phyloP scores from a whole-genome alignment of 2,888 invertebrate species.

The Eubasilissa splendida region DNA sequence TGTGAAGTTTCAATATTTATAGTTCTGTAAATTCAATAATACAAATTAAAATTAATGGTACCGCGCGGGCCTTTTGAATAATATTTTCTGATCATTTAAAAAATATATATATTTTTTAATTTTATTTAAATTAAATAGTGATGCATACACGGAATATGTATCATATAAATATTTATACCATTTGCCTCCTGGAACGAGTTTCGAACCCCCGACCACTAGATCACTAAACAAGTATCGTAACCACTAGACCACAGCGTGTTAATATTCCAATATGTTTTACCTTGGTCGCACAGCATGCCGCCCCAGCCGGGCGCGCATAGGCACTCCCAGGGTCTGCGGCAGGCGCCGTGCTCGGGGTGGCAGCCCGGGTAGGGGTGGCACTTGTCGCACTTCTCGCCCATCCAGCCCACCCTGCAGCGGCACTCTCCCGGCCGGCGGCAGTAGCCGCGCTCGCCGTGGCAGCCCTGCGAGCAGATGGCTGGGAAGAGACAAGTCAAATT shows the following conservation, averaged over 20 bases:
- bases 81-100: too few relatives aligned
- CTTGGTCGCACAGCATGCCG: conserved; percentile 93
- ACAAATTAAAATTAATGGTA: neutral
- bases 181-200: too few relatives aligned
- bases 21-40: neutral
- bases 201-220: too few relatives aligned
- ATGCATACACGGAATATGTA: too few relatives aligned
- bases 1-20: neutral
- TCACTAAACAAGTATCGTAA: too few relatives aligned
- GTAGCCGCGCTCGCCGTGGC: conserved; percentile 87
- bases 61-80: neutral
- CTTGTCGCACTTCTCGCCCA: conserved; percentile 82
- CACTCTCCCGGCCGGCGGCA: conserved; percentile 80
- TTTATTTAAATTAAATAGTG: too few relatives aligned
- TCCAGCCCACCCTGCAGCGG: conserved; percentile 91
- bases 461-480: conserved; percentile 90
- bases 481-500: conserved; percentile 54
- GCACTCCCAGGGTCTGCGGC: conserved; percentile 92
- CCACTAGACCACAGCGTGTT: too few relatives aligned
- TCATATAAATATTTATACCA: too few relatives aligned
- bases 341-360: conserved; percentile 80
- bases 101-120: too few relatives aligned
- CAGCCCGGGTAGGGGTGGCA: conserved; percentile 93
- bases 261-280: conserved; percentile 66
- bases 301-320: conserved; percentile 91